A percentile compares a stretch with the other conserved stretches of the same genome.
phyloP scores from a whole-genome alignment of 1,140 invertebrate species.

The Eriosoma lanigerum region DNA sequence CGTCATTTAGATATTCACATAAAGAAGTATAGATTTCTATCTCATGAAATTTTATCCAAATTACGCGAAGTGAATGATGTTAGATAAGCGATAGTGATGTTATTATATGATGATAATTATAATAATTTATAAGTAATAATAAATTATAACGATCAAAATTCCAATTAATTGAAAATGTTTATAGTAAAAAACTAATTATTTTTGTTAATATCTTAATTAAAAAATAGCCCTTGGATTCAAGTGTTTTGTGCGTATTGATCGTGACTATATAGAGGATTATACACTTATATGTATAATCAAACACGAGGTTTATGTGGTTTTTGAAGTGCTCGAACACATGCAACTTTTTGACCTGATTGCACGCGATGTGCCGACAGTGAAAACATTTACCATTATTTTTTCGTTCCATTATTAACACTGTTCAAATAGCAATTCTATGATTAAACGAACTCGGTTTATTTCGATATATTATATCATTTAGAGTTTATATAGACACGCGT shows the following conservation, averaged over 20 bases:
- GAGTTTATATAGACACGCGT: no score
- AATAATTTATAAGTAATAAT: no score
- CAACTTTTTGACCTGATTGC: conserved; percentile 25
- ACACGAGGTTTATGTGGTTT: background rate
- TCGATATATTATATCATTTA: no score
- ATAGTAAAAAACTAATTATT: background rate
- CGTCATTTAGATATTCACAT: no score
- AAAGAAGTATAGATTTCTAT: no score
- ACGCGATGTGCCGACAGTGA: background rate
- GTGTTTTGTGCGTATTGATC: background rate
- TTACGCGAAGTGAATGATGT: no score
- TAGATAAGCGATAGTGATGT: no score
- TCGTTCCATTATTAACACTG: no score
- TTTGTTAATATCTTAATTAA: background rate
- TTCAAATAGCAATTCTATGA: background rate
- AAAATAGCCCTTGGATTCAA: background rate
- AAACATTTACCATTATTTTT: background rate
- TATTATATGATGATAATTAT: no score
- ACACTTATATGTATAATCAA: background rate
- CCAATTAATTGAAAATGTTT: no score
- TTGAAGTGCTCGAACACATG: background rate
- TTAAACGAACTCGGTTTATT: background rate
- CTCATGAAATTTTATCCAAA: no score
- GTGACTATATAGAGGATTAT: background rate
- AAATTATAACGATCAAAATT: no score